These are phyloP conservation scores for Natrix natrix DNA, from an alignment of 2,797 vertebrate species.

Conservation along the genomic window DNA sequence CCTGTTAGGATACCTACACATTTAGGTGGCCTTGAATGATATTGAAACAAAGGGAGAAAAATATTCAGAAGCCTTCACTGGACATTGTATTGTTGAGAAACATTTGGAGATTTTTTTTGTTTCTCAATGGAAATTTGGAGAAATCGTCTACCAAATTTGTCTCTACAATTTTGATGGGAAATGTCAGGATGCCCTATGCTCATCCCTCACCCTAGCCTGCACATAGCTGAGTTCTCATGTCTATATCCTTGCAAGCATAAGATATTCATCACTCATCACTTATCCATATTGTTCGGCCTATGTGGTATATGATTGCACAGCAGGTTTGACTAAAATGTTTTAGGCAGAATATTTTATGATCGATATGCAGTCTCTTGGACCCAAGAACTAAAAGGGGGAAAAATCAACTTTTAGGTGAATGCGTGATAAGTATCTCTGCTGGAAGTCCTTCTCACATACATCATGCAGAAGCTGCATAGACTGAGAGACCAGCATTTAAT, in stretches of 20 bases:
- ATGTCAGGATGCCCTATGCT: neutral
- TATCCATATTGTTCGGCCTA: neutral
- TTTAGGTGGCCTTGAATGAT: neutral
- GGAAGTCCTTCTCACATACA: slow-evolving; percentile 54
- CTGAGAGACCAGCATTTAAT: slow-evolving; percentile 62
- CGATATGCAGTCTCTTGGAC: slow-evolving; percentile 42
- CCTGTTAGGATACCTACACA: neutral
- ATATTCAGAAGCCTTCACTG: neutral
- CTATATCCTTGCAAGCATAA: neutral
- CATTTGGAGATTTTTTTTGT: neutral
- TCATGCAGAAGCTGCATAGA: slow-evolving; percentile 62
- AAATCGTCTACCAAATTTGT: neutral
- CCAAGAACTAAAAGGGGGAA: slow-evolving; percentile 46
- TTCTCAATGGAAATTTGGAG: neutral
- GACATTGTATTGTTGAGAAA: neutral
- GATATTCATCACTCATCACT: neutral
- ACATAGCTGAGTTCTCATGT: neutral
- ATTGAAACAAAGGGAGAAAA: neutral
- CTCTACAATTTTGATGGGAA: neutral
- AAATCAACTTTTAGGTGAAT: slow-evolving; percentile 64
- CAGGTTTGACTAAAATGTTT: slow-evolving; percentile 40
- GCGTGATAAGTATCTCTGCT: slow-evolving; percentile 62
- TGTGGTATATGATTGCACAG: slow-evolving; percentile 18
- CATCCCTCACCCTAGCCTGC: neutral
- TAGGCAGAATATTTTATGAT: slow-evolving; percentile 53